Base-by-base conservation (phyloP, 2,113 vertebrate species). In the Sitta europaea region DNA sequence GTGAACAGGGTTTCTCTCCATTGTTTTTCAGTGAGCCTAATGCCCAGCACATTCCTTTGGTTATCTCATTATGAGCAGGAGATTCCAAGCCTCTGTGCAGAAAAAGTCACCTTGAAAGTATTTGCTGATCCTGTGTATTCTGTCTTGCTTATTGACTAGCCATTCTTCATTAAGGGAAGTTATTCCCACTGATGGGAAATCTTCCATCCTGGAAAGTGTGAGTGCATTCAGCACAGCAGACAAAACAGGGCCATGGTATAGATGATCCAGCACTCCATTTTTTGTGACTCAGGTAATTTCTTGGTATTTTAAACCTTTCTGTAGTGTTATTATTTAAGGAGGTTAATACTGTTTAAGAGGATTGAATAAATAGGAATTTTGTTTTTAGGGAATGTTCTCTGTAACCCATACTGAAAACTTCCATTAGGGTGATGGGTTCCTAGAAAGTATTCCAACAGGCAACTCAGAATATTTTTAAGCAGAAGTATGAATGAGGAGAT, bases 361-460 rank as follows among this genome's bases (percentile, higher is more conserved):
- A 51, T 90, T 90, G 77, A 82, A 95, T 67, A 62, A 74, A 36
- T 15, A 80, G 31, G 59, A 80, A 33, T 51, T 38, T 58, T 86
- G 8, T 80, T 59, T 63, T 53, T 42, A 71, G 74, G 33, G 10
- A 53, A 43, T 42, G 42, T 43, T 70, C 19, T 88, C 86, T 94
- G 87, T 94, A 91, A 86, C 87, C 61, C 73, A 87, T 95, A 77
- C 67, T 74, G 95, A 74, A 96, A 95, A 94, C n/a, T 59, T 88
- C 66, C 55, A 86, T 62, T 84, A 90, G 90, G 88, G 83, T 86
- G 84, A 33, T 96, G 70, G 88, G 74, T 88, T 97, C 88, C 51
- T 83, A 91, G 95, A 93, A 92, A 80, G 74, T 81, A 57, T 94
- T 96, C 81, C 88, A 85, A 76, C 42, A 77, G 66, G 47, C 1